Conservation (phyloP, 2,113 vertebrate species). For the Onychorhynchus coronatus region DNA sequence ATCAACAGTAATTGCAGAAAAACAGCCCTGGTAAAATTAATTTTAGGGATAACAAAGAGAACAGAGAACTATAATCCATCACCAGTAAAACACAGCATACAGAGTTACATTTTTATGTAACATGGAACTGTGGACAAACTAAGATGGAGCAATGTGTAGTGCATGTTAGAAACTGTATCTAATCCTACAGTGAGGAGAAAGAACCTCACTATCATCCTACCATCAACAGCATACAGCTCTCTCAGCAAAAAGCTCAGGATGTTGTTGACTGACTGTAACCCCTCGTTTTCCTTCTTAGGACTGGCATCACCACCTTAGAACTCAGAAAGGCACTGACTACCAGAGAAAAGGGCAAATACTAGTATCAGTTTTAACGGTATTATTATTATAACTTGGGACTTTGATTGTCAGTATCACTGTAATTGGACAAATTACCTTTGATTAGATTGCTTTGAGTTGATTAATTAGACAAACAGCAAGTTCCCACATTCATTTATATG, state of each 20-base stretch:
- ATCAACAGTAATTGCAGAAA: not conserved
- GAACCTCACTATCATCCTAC: too few species aligned
- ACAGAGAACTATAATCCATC: not conserved
- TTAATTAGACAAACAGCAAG: not conserved
- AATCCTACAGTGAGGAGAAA: not conserved
- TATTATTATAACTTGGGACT: not conserved
- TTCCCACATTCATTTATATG: not conserved
- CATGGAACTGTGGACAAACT: not conserved
- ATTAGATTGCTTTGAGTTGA: not conserved
- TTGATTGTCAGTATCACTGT: not conserved
- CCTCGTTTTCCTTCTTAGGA: not conserved
- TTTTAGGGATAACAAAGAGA: not conserved
- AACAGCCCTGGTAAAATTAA: not conserved
- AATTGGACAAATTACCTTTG: not conserved
- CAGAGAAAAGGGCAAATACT: not conserved
- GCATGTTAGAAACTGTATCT: not conserved
- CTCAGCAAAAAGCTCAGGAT: not conserved
- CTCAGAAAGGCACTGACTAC: not conserved
- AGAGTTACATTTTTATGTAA: not conserved
- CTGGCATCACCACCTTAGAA: not conserved
- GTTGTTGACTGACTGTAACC: not conserved
- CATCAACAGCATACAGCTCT: not conserved
- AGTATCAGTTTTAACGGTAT: not conserved
- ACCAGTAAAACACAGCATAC: not conserved
- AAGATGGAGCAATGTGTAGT: not conserved